Conservation (phyloP, 2,797 vertebrate genomes). For the Meda fulgida region DNA sequence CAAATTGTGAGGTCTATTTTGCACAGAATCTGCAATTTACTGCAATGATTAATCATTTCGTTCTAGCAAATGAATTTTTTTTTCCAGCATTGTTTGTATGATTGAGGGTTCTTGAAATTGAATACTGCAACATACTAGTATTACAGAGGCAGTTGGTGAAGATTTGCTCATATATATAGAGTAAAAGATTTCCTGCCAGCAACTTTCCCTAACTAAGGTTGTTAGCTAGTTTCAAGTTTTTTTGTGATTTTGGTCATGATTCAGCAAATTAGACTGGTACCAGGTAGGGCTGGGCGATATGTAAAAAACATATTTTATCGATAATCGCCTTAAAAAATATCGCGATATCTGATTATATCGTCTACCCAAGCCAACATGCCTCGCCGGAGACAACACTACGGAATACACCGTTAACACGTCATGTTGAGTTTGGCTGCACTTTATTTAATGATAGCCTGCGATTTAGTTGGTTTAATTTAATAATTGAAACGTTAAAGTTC, state of each 20-base stretch:
- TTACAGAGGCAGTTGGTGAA: background rate
- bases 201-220: background rate
- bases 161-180: slow-evolving; percentile 10
- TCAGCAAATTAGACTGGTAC: background rate
- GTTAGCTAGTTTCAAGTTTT: background rate
- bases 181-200: background rate
- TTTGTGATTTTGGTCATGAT: background rate
- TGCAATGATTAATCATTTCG: slow-evolving; percentile 19
- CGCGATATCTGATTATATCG: too few relatives aligned
- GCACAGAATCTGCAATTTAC: slow-evolving; percentile 37
- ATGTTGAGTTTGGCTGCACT: too few relatives aligned
- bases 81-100: slow-evolving; percentile 39
- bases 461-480: too few relatives aligned
- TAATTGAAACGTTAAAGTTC: too few relatives aligned
- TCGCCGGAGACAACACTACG: too few relatives aligned
- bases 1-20: slow-evolving; percentile 37
- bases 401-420: too few relatives aligned
- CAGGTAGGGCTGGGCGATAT: too few relatives aligned
- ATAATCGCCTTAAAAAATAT: too few relatives aligned
- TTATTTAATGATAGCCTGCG: too few relatives aligned
- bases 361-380: too few relatives aligned
- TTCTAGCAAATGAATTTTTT: slow-evolving; percentile 19
- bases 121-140: background rate
- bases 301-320: too few relatives aligned
- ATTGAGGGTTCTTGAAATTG: slow-evolving; percentile 19